Evolutionary conservation across 1,140 invertebrate genomes (phyloP), one percentile per base, ranked within the genome.

Genomic region (honey bee (Apis mellifera)): DNA sequence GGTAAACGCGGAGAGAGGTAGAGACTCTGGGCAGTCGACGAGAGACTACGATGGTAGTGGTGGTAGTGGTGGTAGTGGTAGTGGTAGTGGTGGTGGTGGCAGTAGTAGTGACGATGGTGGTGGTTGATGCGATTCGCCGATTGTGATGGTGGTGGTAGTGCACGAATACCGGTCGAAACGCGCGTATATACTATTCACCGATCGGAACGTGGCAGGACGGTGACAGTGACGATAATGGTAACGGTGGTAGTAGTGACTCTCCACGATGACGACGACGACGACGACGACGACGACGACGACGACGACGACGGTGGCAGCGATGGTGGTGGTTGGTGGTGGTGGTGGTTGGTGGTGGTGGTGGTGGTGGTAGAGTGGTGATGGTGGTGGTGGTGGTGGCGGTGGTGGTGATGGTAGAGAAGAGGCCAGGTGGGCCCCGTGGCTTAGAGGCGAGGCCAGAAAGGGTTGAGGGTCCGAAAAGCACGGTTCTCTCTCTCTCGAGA

Each of bases 1-100:
- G 90, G 90, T 91, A 86, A 87, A 85, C 89, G 83, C 64, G 66
- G 82, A 91, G 89, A 89, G 88, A 89, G 88, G 85, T 81, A 87
- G 74, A 80, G 32, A 42, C 32, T 42, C 60, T 54, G 75, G 82
- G 57, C 77, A 73, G 78, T 78, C 73, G 68, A 66, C 73, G 81
- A 79, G 89, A 84, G 84, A 85, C 78, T 85, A 83, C 60, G 68
- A 64, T 59, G 71, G 82, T 66, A 65, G 72, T 32, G 74, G 57
- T 71, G 80, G 77, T 84, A 84, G 86, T 84, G 75, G 80, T 76
- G 60, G 64, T 55, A 65, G 55, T 50, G 74, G 64, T 73, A 21
- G 57, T 68, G 48, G 26, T 42, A 55, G 54, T 83, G 55, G 80
- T 78, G 64, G 64, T 23, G 70, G 55, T 32, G 62, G 64, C 65